A percentile compares a stretch with the other conserved stretches of the same genome.
phyloP scores from a whole-genome alignment of 2,797 vertebrate species.

The Acrossocheilus fasciatus region DNA sequence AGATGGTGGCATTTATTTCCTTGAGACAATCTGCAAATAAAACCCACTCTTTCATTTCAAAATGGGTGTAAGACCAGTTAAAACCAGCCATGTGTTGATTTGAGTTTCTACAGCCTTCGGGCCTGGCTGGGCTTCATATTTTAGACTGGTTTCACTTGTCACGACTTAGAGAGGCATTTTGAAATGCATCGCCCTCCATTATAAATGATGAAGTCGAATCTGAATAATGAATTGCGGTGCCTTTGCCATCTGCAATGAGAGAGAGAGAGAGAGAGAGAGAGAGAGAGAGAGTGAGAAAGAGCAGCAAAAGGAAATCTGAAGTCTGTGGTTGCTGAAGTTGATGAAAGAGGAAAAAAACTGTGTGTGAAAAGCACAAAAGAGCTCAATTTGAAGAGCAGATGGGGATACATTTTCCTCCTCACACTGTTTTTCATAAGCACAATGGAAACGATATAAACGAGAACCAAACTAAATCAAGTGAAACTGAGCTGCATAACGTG shows the following conservation, averaged over 20 bases:
- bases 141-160: conserved; percentile 49
- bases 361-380: conserved; percentile 38
- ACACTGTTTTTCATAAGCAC: conserved; percentile 31
- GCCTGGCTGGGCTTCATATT: conserved; percentile 44
- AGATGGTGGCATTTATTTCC: conserved; percentile 47
- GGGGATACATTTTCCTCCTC: conserved; percentile 16
- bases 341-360: conserved; percentile 37
- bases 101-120: conserved; percentile 36
- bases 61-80: conserved; percentile 44
- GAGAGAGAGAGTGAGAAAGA: background rate
- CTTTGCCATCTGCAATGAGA: conserved; percentile 41
- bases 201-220: conserved; percentile 38
- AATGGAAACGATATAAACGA: conserved; percentile 25
- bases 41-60: conserved; percentile 45
- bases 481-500: conserved; percentile 28
- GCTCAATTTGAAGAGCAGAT: conserved; percentile 41
- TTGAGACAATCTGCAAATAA: conserved; percentile 41
- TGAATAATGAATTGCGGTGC: conserved; percentile 46
- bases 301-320: conserved; percentile 32
- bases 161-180: conserved; percentile 38
- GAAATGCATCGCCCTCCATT: conserved; percentile 44
- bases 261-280: background rate
- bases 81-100: conserved; percentile 42
- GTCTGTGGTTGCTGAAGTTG: conserved; percentile 32
- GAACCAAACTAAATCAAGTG: conserved; percentile 42